These are phyloP conservation scores for Arremon aurantiirostris DNA, from an alignment of 2,797 vertebrate genomes.

Conservation along the genomic window DNA sequence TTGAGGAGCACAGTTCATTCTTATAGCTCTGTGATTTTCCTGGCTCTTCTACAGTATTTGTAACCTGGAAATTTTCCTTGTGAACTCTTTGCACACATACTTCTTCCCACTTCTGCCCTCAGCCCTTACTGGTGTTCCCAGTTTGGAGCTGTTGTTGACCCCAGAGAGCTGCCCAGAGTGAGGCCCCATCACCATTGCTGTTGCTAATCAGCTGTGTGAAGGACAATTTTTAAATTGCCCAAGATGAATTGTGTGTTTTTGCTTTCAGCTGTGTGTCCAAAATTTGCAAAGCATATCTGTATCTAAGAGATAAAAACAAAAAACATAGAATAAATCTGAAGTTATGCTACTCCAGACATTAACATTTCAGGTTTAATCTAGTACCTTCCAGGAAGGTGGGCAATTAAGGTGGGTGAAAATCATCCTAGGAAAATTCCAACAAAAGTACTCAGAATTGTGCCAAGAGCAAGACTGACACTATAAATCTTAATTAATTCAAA, in stretches of 20 bases:
- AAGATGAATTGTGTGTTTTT: neutral
- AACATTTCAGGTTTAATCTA: neutral
- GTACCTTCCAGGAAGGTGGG: neutral
- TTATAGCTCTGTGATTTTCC: neutral
- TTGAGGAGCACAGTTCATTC: neutral
- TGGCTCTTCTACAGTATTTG: neutral
- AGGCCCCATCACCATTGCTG: neutral
- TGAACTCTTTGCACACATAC: neutral
- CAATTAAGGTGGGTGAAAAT: neutral
- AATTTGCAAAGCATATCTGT: neutral
- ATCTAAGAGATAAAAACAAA: neutral
- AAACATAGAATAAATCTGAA: neutral
- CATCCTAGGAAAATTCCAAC: fast-evolving
- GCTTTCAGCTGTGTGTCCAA: neutral
- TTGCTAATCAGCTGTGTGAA: neutral
- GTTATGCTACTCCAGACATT: neutral
- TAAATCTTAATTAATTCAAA: neutral
- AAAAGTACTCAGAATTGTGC: neutral
- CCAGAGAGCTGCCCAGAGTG: neutral
- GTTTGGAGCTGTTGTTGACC: neutral
- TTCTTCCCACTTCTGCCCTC: neutral
- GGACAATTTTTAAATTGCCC: neutral
- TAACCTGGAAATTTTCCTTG: neutral
- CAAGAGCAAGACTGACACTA: neutral
- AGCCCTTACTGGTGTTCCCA: neutral